Evolutionary conservation across 1,140 invertebrate genomes (phyloP), one percentile per base, ranked within the genome.

Genomic region (Patella vulgata): DNA sequence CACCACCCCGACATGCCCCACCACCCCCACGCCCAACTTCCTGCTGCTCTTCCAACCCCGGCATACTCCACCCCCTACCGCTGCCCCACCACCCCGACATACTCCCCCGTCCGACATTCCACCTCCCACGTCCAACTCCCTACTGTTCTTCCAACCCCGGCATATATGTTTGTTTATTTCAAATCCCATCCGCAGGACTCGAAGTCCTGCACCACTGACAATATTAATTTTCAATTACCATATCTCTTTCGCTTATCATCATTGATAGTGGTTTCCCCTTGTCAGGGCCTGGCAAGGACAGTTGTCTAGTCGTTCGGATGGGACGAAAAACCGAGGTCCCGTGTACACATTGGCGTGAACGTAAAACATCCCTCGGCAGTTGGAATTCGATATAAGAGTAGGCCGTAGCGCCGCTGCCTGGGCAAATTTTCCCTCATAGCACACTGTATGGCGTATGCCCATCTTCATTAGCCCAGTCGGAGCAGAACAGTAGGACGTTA

Each of bases 111-210:
- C 51, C 2, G 36, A 31, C 28, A 21, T 6, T n/a, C 33, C 33
- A n/a, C 19, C 27, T 17, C 27, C 40, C 19, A 23, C 54, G 19
- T 12, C 9, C 23, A 3, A 28, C 39, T 56, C 54, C 54, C 54
- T 19, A 43, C 42, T 30, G 31, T 27, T 40, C 31, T 28, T 56
- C 33, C 54, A 43, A n/a, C 54, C 44, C 33, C 42, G 39, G 39
- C 42, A 43, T 27, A 39, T 40, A 27, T 23, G 31, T 42, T 40
- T 42, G 36, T 44, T 27, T 42, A 39, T 56, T 25, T 27, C 44
- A 25, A 28, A 28, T 44, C 54, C 30, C 19, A 42, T 56, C 39
- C 4, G 39, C 17, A n/a, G 17, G 21, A 28, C 39, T 11, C 44
- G 31, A 42, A 39, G 21, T 55, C 54, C 54, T 6, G 25, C 42